Conservation (phyloP, 1,140 invertebrate genomes). For the Anagrus nilaparvatae region DNA sequence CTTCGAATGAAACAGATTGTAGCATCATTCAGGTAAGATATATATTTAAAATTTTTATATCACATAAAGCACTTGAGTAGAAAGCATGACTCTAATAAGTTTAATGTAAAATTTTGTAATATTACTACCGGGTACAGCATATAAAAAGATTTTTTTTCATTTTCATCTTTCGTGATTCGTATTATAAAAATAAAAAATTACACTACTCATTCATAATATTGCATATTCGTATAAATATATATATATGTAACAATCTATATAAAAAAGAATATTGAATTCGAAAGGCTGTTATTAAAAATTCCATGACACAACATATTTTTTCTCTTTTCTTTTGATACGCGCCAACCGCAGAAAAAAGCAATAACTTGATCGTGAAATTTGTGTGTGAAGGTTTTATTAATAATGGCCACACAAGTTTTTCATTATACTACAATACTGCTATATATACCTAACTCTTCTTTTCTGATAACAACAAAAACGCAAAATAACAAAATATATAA, state of each 20-base stretch:
- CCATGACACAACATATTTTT: background rate
- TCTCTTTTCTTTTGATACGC: background rate
- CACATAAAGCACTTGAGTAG: background rate
- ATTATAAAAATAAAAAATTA: too few species aligned
- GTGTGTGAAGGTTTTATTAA: background rate
- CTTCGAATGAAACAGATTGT: constrained; percentile 87
- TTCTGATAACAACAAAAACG: too few species aligned
- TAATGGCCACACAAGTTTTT: too few species aligned
- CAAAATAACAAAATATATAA: too few species aligned
- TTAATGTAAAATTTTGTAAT: background rate
- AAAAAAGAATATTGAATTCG: constrained; percentile 10
- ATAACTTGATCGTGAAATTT: constrained; percentile 3
- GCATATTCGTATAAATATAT: too few species aligned
- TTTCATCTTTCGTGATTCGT: too few species aligned
- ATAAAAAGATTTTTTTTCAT: too few species aligned
- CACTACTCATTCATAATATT: too few species aligned
- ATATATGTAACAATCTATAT: too few species aligned
- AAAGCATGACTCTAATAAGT: background rate
- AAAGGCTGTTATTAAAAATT: constrained; percentile 17
- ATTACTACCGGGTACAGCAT: too few species aligned
- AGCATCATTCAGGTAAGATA: constrained; percentile 72
- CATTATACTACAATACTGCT: too few species aligned
- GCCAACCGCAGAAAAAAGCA: background rate
- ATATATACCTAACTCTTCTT: too few species aligned
- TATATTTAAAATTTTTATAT: background rate